Evolutionary conservation across 2,113 vertebrate species (phyloP), one percentile per base, ranked within the genome.

Genomic region (Salvator merianae): DNA sequence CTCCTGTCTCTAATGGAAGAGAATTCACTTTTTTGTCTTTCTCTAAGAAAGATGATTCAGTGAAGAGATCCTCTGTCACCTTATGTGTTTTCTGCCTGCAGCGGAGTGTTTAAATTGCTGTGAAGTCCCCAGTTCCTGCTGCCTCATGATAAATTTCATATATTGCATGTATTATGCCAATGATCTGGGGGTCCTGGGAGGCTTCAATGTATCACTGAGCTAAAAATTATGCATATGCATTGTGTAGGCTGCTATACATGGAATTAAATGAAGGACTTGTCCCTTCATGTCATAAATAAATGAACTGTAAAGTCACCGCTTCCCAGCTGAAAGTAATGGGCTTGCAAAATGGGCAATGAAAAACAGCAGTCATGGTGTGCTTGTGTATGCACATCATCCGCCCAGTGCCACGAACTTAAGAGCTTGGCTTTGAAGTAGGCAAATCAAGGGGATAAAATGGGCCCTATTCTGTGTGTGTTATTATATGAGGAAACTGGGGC

Each of bases 1-100:
- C 55, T 59, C 16, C 16, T 59, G 16, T 20, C 55, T 80, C 84
- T 89, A 90, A 93, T 89, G 88, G 91, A 88, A 77, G 14, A 69
- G 68, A 71, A 34, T 0, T 0, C 18, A 66, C 76, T 83, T 43
- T n/a, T 26, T 12, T 79, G 55, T 63, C 76, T 89, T 89, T 91
- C 47, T 20, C 47, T 26, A 77, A 70, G 47, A 84, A 84, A 85
- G 76, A 90, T 62, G 79, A 76, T 86, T 91, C 77, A 40, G 22
- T n/a, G 63, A 66, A 81, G 43, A 91, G 82, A 32, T 38, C 30
- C 34, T 16, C 55, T 88, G 84, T 88, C 69, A 43, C 80, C 55
- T 74, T 69, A 53, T 79, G 83, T 73, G 82, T 84, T 83, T 86
- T 74, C 36, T 84, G 70, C 86, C 85, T 80, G 71, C 79, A 84